Conservation (phyloP, 2,113 vertebrate genomes). For the Platichthys flesus region DNA sequence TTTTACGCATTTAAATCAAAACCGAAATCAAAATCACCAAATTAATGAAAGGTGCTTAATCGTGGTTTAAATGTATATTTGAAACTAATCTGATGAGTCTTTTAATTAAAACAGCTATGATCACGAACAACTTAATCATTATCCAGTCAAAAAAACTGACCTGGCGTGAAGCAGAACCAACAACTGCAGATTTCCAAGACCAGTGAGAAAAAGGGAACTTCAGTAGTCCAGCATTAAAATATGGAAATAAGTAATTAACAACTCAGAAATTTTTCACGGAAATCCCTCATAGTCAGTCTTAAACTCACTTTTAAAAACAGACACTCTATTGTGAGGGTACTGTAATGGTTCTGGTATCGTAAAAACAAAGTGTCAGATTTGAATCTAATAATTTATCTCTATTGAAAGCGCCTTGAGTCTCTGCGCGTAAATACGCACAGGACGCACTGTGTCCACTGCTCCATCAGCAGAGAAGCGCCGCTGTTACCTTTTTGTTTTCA, state of each 20-base stretch:
- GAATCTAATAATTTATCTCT: neutral
- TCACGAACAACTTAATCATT: neutral
- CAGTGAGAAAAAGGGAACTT: neutral
- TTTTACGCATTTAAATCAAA: neutral
- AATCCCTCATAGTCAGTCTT: neutral
- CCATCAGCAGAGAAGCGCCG: neutral
- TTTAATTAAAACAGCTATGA: neutral
- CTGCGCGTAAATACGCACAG: slow-evolving; percentile 18
- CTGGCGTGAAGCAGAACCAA: neutral
- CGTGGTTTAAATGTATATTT: neutral
- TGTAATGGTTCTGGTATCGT: neutral
- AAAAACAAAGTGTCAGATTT: neutral
- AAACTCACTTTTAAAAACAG: neutral
- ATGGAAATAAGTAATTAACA: neutral
- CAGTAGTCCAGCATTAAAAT: neutral
- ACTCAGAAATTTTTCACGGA: neutral
- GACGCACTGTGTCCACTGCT: neutral
- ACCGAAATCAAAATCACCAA: neutral
- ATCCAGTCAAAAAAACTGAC: neutral
- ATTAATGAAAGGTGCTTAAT: neutral
- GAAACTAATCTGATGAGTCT: neutral
- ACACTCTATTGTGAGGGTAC: neutral
- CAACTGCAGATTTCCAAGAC: neutral
- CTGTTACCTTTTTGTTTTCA: slow-evolving; percentile 76
- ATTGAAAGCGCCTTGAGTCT: neutral